phyloP scores from a whole-genome alignment of 2,113 vertebrate genomes.

The Carollia perspicillata region DNA sequence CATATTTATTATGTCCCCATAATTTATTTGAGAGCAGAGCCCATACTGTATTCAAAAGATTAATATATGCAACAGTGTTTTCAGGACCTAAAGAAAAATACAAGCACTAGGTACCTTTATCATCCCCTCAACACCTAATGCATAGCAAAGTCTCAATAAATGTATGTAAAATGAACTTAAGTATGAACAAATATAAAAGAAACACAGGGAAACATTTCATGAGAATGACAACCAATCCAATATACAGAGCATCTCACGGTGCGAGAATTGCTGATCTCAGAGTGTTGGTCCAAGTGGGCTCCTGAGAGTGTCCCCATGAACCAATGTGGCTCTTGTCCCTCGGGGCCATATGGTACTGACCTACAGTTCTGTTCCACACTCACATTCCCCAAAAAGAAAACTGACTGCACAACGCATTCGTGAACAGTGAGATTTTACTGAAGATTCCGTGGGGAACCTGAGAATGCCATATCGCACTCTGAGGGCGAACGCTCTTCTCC shows the following conservation, averaged over 20 bases:
- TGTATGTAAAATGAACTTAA: background rate
- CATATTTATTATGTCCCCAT: background rate
- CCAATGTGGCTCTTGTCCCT: background rate
- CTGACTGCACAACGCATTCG: background rate
- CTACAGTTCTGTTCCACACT: background rate
- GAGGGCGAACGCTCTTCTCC: fast-evolving
- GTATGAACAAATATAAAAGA: background rate
- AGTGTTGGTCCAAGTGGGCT: background rate
- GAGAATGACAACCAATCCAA: background rate
- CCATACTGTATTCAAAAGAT: background rate
- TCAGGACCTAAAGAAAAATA: background rate
- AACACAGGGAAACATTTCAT: background rate
- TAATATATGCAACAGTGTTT: background rate
- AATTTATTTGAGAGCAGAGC: background rate
- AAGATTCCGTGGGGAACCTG: too few species aligned
- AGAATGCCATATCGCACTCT: fast-evolving
- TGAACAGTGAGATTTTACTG: background rate
- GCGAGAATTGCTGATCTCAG: too few species aligned
- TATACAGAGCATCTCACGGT: fast-evolving
- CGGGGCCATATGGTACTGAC: background rate
- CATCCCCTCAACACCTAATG: background rate
- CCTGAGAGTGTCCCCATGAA: fast-evolving
- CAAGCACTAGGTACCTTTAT: background rate
- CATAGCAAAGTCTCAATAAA: background rate
- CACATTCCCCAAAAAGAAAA: background rate